phyloP scores from a whole-genome alignment of 2,888 invertebrate species.

The Mycalesis mineus region DNA sequence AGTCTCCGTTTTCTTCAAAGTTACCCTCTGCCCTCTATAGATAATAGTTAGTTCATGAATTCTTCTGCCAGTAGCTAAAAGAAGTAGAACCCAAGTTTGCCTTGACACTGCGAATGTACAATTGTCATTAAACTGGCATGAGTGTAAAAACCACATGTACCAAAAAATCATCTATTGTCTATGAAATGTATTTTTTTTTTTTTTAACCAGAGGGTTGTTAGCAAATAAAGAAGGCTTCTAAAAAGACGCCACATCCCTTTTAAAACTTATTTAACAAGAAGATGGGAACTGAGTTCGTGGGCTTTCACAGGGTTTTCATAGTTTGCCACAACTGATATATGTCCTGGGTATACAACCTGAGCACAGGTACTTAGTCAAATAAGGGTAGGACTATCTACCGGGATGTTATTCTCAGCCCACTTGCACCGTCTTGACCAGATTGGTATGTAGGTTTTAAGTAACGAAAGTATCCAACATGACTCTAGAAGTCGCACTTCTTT shows the following conservation, averaged over 20 bases:
- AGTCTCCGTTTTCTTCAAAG: background rate
- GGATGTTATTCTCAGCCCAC: background rate
- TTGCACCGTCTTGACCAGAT: background rate
- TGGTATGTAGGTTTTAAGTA: constrained; percentile 1
- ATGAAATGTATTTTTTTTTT: too few species aligned
- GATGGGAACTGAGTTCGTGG: background rate
- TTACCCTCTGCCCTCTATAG: background rate
- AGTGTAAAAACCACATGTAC: too few species aligned
- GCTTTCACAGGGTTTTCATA: background rate
- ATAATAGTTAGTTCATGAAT: background rate
- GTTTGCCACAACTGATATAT: background rate
- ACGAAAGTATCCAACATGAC: background rate
- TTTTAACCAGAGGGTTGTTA: background rate
- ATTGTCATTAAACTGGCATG: too few species aligned
- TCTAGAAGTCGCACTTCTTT: background rate
- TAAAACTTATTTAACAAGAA: background rate
- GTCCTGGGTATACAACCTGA: background rate
- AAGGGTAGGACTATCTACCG: background rate
- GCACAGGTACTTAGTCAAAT: background rate
- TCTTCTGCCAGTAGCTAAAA: background rate
- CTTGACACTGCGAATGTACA: too few species aligned
- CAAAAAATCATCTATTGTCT: too few species aligned
- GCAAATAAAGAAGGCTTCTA: too few species aligned
- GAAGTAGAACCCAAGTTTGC: too few species aligned
- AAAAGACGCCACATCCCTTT: too few species aligned